Percentiles rank a stretch among this genome's conserved stretches.
phyloP scores from a whole-genome alignment of 2,113 vertebrate species.

The Cyphomyrus plagiostoma region DNA sequence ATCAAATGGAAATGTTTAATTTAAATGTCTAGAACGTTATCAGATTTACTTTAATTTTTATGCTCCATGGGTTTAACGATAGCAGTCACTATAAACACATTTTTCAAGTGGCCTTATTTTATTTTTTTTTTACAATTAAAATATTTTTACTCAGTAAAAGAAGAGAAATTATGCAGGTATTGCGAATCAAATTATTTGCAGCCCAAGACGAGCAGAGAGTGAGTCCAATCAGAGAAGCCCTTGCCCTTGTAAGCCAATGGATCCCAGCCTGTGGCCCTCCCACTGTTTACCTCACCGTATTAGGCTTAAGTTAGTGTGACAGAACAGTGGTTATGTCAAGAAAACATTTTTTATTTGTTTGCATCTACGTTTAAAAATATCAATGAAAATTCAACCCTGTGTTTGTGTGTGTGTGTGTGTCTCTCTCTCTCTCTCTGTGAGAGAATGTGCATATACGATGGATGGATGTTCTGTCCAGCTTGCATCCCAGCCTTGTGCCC shows the following conservation, averaged over 20 bases:
- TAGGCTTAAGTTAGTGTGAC: not conserved
- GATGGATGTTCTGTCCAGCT: not conserved
- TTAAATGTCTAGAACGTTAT: not conserved
- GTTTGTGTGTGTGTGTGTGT: not conserved
- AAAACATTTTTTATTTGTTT: not conserved
- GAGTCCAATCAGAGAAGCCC: not conserved
- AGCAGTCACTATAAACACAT: not conserved
- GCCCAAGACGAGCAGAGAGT: not conserved
- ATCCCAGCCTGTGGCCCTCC: not conserved
- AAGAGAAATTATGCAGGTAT: not conserved
- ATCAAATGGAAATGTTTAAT: not conserved
- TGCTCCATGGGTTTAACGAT: not conserved
- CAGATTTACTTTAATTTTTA: not conserved
- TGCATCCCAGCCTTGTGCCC: not conserved
- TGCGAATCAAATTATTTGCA: not conserved
- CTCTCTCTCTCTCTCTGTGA: too few species aligned
- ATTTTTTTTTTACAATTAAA: not conserved
- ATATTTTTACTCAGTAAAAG: not conserved
- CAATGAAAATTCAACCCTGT: not conserved
- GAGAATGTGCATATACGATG: not conserved
- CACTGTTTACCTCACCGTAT: not conserved
- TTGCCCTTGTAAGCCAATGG: not conserved
- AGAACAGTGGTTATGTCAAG: not conserved
- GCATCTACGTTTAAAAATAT: not conserved
- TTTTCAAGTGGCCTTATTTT: not conserved